Percentiles rank a stretch among this genome's conserved stretches.
Evolutionary conservation across 2,888 invertebrate species (phyloP).

Genomic region (Megalurothrips usitatus): DNA sequence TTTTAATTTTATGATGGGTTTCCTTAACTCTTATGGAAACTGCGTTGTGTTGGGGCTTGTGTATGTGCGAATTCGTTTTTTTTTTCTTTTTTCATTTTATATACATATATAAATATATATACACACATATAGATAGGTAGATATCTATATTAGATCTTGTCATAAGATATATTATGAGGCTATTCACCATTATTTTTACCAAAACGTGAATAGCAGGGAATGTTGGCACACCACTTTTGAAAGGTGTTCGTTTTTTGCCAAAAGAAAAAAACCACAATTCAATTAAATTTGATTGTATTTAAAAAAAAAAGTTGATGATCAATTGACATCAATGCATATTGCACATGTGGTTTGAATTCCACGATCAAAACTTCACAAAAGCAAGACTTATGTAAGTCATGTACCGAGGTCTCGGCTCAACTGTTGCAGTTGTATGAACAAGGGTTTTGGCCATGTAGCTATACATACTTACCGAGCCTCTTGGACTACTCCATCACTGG

Average conservation of each 20-base stretch:
- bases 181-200: constrained; percentile 19
- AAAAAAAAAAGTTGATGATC: constrained; percentile 27
- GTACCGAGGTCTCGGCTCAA: not conserved
- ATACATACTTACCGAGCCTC: not conserved
- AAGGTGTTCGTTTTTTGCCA: constrained; percentile 16
- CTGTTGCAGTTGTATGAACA: not conserved
- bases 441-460: not conserved
- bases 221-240: constrained; percentile 5
- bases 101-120: constrained; percentile 27
- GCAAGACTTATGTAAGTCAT: not conserved
- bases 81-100: constrained; percentile 19
- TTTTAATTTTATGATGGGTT: not conserved
- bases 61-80: not conserved
- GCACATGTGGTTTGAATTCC: constrained; percentile 21
- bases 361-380: constrained; percentile 13
- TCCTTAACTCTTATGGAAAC: not conserved
- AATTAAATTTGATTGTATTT: constrained; percentile 23
- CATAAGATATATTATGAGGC: constrained; percentile 22
- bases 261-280: constrained; percentile 12
- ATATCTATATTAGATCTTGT: constrained; percentile 25
- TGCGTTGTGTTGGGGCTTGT: constrained; percentile 2
- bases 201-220: constrained; percentile 29
- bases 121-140: not conserved
- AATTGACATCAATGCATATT: constrained; percentile 7
- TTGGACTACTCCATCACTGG: too few species aligned